Conservation (phyloP, 2,888 invertebrate genomes). For the Galerucella pusilla region DNA sequence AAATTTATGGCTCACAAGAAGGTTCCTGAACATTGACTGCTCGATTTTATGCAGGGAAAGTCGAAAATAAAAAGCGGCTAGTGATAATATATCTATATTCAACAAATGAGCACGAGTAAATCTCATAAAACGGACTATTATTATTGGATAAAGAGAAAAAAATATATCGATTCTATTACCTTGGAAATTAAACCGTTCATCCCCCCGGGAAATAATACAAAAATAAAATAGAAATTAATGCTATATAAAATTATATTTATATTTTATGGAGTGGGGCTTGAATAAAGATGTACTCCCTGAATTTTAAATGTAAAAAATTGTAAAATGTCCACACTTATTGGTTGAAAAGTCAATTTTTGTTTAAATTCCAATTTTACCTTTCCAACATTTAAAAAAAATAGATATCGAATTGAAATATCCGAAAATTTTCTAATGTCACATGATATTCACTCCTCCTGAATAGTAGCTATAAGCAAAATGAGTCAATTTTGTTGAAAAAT, state of each 20-base stretch:
- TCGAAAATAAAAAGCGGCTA: constrained; percentile 28
- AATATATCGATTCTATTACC: constrained; percentile 18
- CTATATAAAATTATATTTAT: constrained; percentile 23
- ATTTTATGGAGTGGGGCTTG: not conserved
- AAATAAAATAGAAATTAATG: constrained; percentile 30
- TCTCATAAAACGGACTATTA: constrained; percentile 9
- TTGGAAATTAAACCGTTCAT: constrained; percentile 37
- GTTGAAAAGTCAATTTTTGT: not conserved
- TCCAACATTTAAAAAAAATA: too few species aligned
- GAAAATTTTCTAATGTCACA: too few species aligned
- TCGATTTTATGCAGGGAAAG: constrained; percentile 22
- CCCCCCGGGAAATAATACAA: constrained; percentile 33
- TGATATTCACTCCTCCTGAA: too few species aligned
- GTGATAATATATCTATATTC: constrained; percentile 2
- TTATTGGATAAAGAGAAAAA: not conserved
- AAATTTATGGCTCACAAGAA: constrained; percentile 30
- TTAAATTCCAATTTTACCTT: not conserved
- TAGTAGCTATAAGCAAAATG: too few species aligned
- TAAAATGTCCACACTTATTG: not conserved
- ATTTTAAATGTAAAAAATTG: constrained; percentile 7
- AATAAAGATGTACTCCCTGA: not conserved
- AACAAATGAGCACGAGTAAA: constrained; percentile 11
- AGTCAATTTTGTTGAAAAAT: too few species aligned
- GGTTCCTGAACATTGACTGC: not conserved
- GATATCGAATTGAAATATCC: too few species aligned